These are phyloP conservation scores for Agriotes lineatus DNA, from an alignment of 2,888 invertebrate genomes.

Conservation along the genomic window DNA sequence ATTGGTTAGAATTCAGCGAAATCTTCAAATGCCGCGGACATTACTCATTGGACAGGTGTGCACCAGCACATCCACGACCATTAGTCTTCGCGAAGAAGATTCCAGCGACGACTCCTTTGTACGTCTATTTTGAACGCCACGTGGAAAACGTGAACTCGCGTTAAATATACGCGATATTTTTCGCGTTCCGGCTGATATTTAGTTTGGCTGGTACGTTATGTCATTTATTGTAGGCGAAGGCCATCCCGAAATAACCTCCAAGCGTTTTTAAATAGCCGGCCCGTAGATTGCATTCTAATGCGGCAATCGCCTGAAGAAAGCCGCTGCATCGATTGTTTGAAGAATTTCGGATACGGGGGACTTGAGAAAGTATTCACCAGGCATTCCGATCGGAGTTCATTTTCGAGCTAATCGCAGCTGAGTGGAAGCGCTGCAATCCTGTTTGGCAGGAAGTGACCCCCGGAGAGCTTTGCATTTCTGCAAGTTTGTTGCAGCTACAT, in stretches of 20 bases:
- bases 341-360: neutral
- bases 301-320: neutral
- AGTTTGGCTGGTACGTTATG: constrained; percentile 38
- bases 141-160: constrained; percentile 15
- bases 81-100: too few relatives aligned
- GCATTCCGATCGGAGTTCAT: too few relatives aligned
- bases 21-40: too few relatives aligned
- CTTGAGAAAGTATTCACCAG: too few relatives aligned
- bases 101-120: neutral
- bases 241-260: constrained; percentile 35
- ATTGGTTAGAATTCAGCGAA: too few relatives aligned
- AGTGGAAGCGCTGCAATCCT: too few relatives aligned
- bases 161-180: constrained; percentile 21
- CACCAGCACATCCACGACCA: too few relatives aligned
- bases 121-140: constrained; percentile 26
- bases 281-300: constrained; percentile 16
- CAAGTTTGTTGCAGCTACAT: neutral
- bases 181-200: constrained; percentile 32
- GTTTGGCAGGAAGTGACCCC: constrained; percentile 6
- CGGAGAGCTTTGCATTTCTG: neutral
- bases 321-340: neutral
- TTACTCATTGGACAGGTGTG: too few relatives aligned
- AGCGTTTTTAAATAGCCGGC: constrained; percentile 32
- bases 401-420: too few relatives aligned
- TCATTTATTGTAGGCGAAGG: constrained; percentile 44